Base-by-base conservation (phyloP, 2,888 invertebrate genomes). In the Exephanes ischioxanthus region DNA sequence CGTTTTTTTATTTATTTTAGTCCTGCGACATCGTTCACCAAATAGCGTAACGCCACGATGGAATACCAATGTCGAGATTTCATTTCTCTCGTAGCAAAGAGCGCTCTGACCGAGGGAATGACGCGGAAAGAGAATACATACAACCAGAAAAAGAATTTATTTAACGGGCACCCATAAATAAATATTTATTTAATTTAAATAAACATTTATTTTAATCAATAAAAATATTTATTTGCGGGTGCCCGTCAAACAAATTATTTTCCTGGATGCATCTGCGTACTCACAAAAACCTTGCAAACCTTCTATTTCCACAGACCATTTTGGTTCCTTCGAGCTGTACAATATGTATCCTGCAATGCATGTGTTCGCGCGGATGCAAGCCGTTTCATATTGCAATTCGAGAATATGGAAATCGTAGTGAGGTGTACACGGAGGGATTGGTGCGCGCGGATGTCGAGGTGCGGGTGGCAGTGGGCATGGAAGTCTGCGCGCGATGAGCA, bases 401-500 rank as follows among this genome's bases (percentile, higher is more conserved):
- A 61, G 33, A 30, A 30, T 61, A 22, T 26, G 22, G 11, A 45
- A 45, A 58, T 26, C 26, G 22, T 26, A 14, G 26, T 22, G 11
- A 14, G 11, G 11, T 4, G 5, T 22, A 3, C 14, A 58, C 14
- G 9, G 58, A 22, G 22, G 14, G 19, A 14, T 58, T 58, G 19
- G 2, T 45, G 1, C 9, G 9, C 37, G 37, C 9, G 37, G 4
- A 37, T 2, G 37, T 37, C 14, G 14, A 14, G 3, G 45, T 45
- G 67, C 63, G 22, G 37, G 71, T 45, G 63, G 1, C 11, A 45
- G 45, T 71, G 66, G 53, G 63, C 61, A 68, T 45, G 14, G 83
- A 87, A 86, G 86, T 84, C 87, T 87, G 88, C 88, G 88, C 83
- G 41, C 11, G 48, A 66, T 67, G 16, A 45, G 75, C 53, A 82